Evolutionary conservation across 2,113 vertebrate species (phyloP).

Genomic region (Muscicapa adusta): DNA sequence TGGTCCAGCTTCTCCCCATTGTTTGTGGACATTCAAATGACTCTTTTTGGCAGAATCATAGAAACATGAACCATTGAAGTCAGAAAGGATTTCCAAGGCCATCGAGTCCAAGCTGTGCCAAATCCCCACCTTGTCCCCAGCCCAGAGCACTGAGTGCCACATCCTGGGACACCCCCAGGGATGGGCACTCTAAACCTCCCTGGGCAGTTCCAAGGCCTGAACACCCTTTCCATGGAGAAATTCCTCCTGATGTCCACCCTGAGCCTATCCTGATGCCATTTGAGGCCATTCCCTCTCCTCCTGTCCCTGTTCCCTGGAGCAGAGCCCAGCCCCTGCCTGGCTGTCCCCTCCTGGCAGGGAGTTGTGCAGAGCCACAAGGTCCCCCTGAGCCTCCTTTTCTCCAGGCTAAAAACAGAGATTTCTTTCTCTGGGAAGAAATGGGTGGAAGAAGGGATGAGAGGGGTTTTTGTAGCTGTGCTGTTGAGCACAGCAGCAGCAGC

Average conservation of each 20-base stretch:
- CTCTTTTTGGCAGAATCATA: background rate
- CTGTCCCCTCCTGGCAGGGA: background rate
- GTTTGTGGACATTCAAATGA: background rate
- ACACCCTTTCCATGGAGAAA: accelerated
- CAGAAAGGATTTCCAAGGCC: accelerated
- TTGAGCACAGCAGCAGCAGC: background rate
- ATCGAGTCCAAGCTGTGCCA: accelerated
- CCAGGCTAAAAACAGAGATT: background rate
- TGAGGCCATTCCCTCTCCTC: background rate
- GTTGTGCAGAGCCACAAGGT: background rate
- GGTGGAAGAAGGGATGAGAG: background rate
- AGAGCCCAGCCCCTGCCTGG: accelerated
- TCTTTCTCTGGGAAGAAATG: background rate
- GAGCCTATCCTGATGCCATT: accelerated
- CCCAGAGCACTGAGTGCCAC: background rate
- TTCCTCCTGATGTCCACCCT: accelerated
- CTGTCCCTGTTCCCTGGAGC: background rate
- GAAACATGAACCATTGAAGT: background rate
- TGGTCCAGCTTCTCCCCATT: background rate
- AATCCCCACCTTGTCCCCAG: background rate
- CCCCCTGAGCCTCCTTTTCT: background rate
- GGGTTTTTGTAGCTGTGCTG: background rate
- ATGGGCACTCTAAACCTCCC: background rate
- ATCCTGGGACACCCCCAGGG: accelerated
- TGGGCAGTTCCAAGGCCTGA: accelerated